phyloP scores from a whole-genome alignment of 2,113 vertebrate species.

The Rynchops niger region DNA sequence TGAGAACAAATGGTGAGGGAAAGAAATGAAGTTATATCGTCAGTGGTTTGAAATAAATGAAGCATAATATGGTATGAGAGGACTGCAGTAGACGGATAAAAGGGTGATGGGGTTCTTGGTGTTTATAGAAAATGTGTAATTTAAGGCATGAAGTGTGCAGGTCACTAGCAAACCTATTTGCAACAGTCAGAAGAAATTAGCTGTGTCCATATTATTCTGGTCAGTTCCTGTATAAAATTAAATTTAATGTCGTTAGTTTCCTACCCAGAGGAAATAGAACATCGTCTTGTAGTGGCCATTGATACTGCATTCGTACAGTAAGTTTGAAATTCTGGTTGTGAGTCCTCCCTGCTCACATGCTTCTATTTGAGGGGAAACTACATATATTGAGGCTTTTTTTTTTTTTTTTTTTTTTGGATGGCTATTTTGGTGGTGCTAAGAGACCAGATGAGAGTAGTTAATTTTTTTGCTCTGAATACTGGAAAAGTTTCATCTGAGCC shows the following conservation, averaged over 20 bases:
- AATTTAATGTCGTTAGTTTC: not conserved
- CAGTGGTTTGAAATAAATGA: not conserved
- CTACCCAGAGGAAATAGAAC: not conserved
- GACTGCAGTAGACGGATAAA: not conserved
- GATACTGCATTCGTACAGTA: accelerated
- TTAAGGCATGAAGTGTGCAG: not conserved
- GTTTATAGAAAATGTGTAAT: not conserved
- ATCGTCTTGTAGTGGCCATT: not conserved
- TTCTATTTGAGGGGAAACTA: not conserved
- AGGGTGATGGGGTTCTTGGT: not conserved
- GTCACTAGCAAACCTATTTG: not conserved
- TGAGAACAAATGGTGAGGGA: not conserved
- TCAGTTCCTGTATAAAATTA: not conserved
- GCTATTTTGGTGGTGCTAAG: not conserved
- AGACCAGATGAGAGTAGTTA: accelerated
- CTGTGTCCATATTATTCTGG: not conserved
- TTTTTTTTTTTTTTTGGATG: not conserved
- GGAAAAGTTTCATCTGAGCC: not conserved
- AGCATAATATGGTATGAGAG: not conserved
- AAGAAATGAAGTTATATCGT: not conserved
- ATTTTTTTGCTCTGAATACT: not conserved
- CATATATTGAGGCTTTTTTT: not conserved
- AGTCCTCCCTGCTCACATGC: not conserved
- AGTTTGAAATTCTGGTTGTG: not conserved
- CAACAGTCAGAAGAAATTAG: not conserved